Percentiles rank a stretch among this genome's conserved stretches.
Evolutionary conservation across 2,113 vertebrate genomes (phyloP).

Genomic region (Melierax canorus): DNA sequence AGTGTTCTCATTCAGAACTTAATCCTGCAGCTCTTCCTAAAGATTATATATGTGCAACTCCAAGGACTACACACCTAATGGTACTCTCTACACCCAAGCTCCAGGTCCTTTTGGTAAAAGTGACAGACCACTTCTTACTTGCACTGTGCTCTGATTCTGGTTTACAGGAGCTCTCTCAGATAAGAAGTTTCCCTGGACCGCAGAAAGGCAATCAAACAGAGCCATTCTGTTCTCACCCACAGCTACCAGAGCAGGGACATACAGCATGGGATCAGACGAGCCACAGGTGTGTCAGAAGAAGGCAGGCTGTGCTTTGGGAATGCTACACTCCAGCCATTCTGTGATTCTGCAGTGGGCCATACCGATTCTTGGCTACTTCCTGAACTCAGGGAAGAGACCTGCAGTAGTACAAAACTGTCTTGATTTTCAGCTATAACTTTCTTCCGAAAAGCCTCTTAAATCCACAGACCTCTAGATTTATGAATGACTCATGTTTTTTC

Average conservation of each 20-base stretch:
- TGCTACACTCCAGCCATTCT: background rate
- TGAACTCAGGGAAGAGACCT: background rate
- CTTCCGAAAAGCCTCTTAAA: background rate
- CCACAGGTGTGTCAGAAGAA: rapidly evolving
- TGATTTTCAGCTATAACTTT: background rate
- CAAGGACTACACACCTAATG: background rate
- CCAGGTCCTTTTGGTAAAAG: background rate
- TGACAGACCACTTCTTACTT: background rate
- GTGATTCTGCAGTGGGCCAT: background rate
- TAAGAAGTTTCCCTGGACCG: background rate
- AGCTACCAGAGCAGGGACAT: background rate
- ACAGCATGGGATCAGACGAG: no score
- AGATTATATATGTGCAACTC: background rate
- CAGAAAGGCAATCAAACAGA: background rate
- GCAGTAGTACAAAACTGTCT: background rate
- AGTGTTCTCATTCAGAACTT: background rate
- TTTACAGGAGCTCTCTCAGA: background rate
- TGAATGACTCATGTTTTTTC: background rate
- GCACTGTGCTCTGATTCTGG: background rate
- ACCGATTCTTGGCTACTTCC: background rate
- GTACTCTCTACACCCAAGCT: background rate
- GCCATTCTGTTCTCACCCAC: background rate
- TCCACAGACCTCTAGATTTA: background rate
- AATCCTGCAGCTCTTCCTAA: background rate
- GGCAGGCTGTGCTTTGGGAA: background rate